Evolutionary conservation across 2,113 vertebrate genomes (phyloP).

Genomic region (Megaptera novaeangliae): DNA sequence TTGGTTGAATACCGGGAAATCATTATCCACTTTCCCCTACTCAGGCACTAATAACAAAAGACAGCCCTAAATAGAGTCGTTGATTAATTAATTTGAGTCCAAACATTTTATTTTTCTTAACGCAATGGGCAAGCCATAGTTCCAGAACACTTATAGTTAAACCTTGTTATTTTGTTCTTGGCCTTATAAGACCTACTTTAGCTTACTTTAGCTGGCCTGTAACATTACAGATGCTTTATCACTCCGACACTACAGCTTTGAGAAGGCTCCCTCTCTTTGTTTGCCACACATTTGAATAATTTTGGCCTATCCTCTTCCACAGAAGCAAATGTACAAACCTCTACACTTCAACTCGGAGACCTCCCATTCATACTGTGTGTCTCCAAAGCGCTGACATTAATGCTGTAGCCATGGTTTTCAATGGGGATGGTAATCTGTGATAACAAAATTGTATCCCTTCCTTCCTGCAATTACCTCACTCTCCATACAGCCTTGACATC

Average conservation of each 20-base stretch:
- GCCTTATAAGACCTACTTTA: background rate
- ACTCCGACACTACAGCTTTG: background rate
- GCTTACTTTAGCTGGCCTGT: too few species aligned
- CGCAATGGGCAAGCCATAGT: background rate
- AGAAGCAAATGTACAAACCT: background rate
- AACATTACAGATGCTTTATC: background rate
- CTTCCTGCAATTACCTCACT: constrained; percentile 63
- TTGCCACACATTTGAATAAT: background rate
- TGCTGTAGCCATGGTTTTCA: background rate
- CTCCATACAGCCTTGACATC: constrained; percentile 53
- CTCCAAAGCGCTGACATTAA: background rate
- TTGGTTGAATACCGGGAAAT: background rate
- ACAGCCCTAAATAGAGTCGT: background rate
- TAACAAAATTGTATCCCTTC: constrained; percentile 52
- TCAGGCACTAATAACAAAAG: background rate
- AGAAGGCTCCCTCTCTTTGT: background rate
- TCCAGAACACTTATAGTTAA: background rate
- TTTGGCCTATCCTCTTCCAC: background rate
- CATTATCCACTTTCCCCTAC: background rate
- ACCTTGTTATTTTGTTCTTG: background rate
- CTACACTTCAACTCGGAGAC: background rate
- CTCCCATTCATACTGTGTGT: background rate
- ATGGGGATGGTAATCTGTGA: constrained; percentile 37
- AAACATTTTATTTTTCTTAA: background rate
- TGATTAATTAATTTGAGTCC: background rate